Base-by-base conservation (phyloP, 2,797 vertebrate genomes). In the Eulemur rubriventer region DNA sequence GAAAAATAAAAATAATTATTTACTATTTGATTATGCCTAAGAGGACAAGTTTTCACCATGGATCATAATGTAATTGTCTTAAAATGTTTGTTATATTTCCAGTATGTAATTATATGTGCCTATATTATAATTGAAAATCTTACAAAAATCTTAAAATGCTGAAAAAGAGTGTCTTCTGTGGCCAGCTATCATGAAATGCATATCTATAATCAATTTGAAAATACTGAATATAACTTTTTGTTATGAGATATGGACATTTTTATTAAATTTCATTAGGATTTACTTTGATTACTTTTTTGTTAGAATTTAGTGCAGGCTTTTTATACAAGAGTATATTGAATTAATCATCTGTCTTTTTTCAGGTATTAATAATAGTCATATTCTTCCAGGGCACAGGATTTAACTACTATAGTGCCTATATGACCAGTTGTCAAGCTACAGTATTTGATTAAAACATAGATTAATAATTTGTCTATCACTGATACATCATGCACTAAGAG, bases 401-500 rank as follows among this genome's bases (percentile, higher is more conserved):
- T 98, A 98, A 98, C 96, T 98, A 96, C 98, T 98, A 81, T 96
- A 86, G 92, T 96, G 81, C 80, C 87, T 97, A 83, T 76, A 96
- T 96, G 97, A 95, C 92, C 87, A 65, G 83, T 96, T 98, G 98
- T 98, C 98, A 98, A 96, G 95, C 95, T 69, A 57, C 96, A 97
- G 84, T 83, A 89, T 98, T 98, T 98, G 98, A 98, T 98, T 98
- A 98, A 98, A 98, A 96, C 93, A 96, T 96, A 98, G 98, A 98
- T 99, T 98, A 98, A 98, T 99, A 99, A 98, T 98, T 98, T 99
- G 98, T 97, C 98, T 98, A 98, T 98, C 98, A 98, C 96, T 95
- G 97, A 98, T 98, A 98, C 96, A 98, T 98, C 98, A 98, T 98
- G 98, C 98, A 98, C 97, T 98, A 98, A 98, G 97, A 99, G 98